A percentile compares a stretch with the other conserved stretches of the same genome.
Conservation (phyloP, 2,888 invertebrate genomes). For the Ellobium chinense region DNA sequence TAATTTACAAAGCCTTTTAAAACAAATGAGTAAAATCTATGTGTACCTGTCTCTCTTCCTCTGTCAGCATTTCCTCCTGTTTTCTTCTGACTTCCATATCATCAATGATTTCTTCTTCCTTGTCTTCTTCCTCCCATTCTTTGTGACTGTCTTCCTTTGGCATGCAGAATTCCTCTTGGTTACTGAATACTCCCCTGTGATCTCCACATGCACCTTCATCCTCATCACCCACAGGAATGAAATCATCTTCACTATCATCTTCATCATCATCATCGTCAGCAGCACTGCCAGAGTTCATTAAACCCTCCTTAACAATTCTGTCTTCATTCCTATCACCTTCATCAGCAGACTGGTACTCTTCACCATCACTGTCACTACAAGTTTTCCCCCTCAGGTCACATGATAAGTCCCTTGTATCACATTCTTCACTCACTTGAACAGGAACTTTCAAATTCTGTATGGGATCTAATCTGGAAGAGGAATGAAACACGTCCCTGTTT, state of each 20-base stretch:
- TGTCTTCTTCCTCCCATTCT: constrained; percentile 24
- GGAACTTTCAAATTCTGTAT: constrained; percentile 19
- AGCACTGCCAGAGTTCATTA: background rate
- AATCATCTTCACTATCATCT: constrained; percentile 25
- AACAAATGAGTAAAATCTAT: too few relatives aligned
- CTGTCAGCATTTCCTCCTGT: constrained; percentile 40
- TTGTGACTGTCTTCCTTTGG: background rate
- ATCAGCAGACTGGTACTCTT: constrained; percentile 41
- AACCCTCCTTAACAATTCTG: too few relatives aligned
- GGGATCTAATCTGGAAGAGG: background rate
- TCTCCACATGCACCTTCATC: background rate
- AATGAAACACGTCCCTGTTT: background rate
- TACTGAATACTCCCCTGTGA: background rate
- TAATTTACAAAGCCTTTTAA: too few relatives aligned
- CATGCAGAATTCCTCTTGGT: background rate
- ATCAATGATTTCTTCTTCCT: constrained; percentile 18
- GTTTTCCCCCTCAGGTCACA: background rate
- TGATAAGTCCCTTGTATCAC: background rate
- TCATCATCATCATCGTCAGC: background rate
- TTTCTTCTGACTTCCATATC: constrained; percentile 30
- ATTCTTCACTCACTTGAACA: constrained; percentile 25
- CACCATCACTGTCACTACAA: constrained; percentile 30
- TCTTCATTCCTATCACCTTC: background rate
- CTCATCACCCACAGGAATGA: constrained; percentile 17
- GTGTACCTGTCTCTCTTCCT: constrained; percentile 46